A percentile compares a stretch with the other conserved stretches of the same genome.
Evolutionary conservation across 2,797 vertebrate genomes (phyloP).

Genomic region (Betta splendens): DNA sequence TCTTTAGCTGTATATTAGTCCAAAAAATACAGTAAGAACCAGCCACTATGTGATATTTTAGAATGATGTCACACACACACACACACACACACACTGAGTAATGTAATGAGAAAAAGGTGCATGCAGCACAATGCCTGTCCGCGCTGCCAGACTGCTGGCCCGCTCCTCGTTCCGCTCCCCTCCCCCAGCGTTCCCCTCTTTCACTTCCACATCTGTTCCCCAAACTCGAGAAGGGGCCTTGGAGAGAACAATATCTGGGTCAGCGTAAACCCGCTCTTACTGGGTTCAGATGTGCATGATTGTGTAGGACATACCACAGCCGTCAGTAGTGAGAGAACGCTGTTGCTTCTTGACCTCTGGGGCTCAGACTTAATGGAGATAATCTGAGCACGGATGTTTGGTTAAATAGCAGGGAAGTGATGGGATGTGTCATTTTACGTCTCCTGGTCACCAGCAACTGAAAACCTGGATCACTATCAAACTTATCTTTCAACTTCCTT

Average conservation of each 20-base stretch:
- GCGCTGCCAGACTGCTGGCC: constrained; percentile 56
- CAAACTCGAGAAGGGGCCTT: constrained; percentile 70
- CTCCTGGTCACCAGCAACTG: too few species aligned
- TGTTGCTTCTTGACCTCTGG: neutral
- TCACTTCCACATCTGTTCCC: constrained; percentile 78
- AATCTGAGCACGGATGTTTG: too few species aligned
- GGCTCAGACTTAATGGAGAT: too few species aligned
- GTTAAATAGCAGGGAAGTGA: too few species aligned
- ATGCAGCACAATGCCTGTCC: constrained; percentile 53
- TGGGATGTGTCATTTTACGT: too few species aligned
- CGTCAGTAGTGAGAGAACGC: constrained; percentile 4
- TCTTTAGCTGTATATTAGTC: constrained; percentile 6
- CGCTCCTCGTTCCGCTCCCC: constrained; percentile 38
- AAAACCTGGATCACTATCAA: too few species aligned
- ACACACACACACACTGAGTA: constrained; percentile 20
- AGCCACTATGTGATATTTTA: constrained; percentile 27
- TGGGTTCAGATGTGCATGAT: constrained; percentile 9
- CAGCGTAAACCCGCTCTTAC: constrained; percentile 53
- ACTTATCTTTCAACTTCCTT: too few species aligned
- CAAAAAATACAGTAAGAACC: neutral
- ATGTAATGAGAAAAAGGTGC: constrained; percentile 79
- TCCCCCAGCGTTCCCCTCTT: constrained; percentile 39
- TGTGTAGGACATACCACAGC: constrained; percentile 9
- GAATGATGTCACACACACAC: constrained; percentile 56
- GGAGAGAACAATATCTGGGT: constrained; percentile 76